A percentile compares a stretch with the other conserved stretches of the same genome.
Conservation (phyloP, 2,113 vertebrate species). For the Caloenas nicobarica region DNA sequence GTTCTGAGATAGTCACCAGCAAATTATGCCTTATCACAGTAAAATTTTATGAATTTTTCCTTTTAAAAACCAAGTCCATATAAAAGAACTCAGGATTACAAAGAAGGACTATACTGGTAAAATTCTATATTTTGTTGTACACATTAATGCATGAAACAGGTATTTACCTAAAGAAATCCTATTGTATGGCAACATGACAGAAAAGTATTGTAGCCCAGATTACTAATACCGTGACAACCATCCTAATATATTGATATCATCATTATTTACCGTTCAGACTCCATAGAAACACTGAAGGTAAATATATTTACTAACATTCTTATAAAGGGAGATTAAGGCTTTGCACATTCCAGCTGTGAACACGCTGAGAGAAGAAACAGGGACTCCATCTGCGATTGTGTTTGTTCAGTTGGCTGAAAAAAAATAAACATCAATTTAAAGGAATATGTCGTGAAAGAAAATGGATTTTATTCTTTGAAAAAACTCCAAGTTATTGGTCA, state of each 20-base stretch:
- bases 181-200: not conserved
- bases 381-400: not conserved
- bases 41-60: not conserved
- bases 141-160: not conserved
- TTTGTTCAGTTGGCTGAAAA: constrained; percentile 11
- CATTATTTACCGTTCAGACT: not conserved
- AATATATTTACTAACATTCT: constrained; percentile 10
- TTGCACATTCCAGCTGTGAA: constrained; percentile 34
- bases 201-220: not conserved
- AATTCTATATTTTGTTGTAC: not conserved
- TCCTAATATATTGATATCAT: not conserved
- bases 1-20: not conserved
- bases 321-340: constrained; percentile 7
- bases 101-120: not conserved
- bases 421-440: not conserved
- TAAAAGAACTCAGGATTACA: not conserved
- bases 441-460: not conserved
- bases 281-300: constrained; percentile 8
- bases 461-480: not conserved
- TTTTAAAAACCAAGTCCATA: not conserved
- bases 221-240: not conserved
- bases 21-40: not conserved
- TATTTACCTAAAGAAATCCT: not conserved
- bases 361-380: not conserved
- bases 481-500: not conserved